phyloP scores from a whole-genome alignment of 2,888 invertebrate genomes.

The Candidula unifasciata region DNA sequence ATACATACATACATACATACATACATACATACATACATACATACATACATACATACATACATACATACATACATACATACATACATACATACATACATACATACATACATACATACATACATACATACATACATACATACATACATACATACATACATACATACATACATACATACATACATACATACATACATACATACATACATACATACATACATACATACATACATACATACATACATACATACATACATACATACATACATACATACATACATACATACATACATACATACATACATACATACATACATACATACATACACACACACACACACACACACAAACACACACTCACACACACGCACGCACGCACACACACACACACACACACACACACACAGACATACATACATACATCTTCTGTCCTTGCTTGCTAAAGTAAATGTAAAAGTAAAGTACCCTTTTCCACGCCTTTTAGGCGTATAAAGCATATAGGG shows the following conservation, averaged over 20 bases:
- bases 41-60: not conserved
- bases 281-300: slow-evolving; percentile 13
- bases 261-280: not conserved
- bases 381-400: slow-evolving; percentile 9
- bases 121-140: slow-evolving; percentile 6
- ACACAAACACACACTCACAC: not conserved
- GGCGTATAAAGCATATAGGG: too few species aligned
- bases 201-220: slow-evolving; percentile 6
- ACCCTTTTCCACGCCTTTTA: too few species aligned
- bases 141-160: not conserved
- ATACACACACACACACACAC: not conserved
- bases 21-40: too few species aligned
- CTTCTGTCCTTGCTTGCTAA: too few species aligned
- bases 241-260: slow-evolving; percentile 1
- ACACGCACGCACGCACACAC: not conserved
- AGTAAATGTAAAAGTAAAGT: too few species aligned
- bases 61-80: not conserved
- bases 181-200: not conserved
- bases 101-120: slow-evolving; percentile 6
- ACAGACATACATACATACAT: too few species aligned
- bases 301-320: slow-evolving; percentile 7
- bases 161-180: too few species aligned
- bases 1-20: too few species aligned
- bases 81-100: slow-evolving; percentile 4
- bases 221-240: slow-evolving; percentile 6